A percentile compares a stretch with the other conserved stretches of the same genome.
Conservation (phyloP, 2,888 invertebrate species). For the Falcaria lacertinaria region DNA sequence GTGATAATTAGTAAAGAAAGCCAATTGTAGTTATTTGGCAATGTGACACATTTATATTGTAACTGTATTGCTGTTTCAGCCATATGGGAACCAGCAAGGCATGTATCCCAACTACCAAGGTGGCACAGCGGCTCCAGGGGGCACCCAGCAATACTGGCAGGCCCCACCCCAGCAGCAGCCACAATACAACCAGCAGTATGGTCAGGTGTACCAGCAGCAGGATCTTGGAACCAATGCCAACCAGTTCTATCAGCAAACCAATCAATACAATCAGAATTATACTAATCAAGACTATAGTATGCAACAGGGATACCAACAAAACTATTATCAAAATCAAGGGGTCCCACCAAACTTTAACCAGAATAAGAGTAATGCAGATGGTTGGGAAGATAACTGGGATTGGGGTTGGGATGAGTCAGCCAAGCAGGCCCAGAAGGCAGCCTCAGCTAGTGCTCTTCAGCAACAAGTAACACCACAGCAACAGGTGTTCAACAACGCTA, state of each 20-base stretch:
- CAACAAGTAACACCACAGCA: slow-evolving; percentile 20
- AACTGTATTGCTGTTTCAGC: slow-evolving; percentile 38
- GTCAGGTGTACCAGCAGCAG: slow-evolving; percentile 54
- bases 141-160: slow-evolving; percentile 56
- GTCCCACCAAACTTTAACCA: slow-evolving; percentile 38
- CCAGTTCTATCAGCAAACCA: slow-evolving; percentile 49
- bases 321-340: slow-evolving; percentile 50
- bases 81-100: slow-evolving; percentile 55
- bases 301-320: slow-evolving; percentile 50
- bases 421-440: slow-evolving; percentile 53
- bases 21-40: background rate
- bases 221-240: slow-evolving; percentile 53
- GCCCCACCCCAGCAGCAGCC: slow-evolving; percentile 37
- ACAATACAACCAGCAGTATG: slow-evolving; percentile 67
- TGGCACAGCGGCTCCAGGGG: slow-evolving; percentile 13
- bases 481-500: slow-evolving; percentile 56
- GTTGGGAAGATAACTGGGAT: slow-evolving; percentile 76
- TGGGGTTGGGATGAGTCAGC: slow-evolving; percentile 82
- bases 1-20: too few relatives aligned
- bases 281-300: slow-evolving; percentile 39
- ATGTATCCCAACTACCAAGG: slow-evolving; percentile 56
- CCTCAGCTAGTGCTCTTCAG: slow-evolving; percentile 18
- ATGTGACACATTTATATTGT: background rate
- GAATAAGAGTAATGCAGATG: slow-evolving; percentile 45
- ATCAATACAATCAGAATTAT: slow-evolving; percentile 57